Percentiles rank a stretch among this genome's conserved stretches.
phyloP scores from a whole-genome alignment of 1,140 invertebrate species.

The Ceratina japonica region DNA sequence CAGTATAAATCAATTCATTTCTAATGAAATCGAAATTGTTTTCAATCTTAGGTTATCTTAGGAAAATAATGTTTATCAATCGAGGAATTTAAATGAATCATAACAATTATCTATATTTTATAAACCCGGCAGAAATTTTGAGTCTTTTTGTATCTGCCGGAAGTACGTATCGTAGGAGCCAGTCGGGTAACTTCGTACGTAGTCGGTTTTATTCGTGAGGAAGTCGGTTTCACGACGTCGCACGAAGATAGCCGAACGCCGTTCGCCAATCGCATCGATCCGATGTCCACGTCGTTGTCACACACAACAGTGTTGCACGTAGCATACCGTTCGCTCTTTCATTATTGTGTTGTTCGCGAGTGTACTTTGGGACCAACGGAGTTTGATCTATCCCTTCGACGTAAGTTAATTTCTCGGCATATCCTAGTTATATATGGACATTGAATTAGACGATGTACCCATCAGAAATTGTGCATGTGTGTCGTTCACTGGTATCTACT shows the following conservation, averaged over 20 bases:
- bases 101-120: background rate
- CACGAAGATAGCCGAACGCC: conserved; percentile 56
- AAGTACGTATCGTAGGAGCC: conserved; percentile 6
- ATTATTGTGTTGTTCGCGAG: conserved; percentile 61
- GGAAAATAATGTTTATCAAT: background rate
- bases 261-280: conserved; percentile 74
- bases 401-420: conserved; percentile 65
- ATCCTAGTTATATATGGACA: conserved; percentile 21
- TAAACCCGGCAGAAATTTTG: conserved; percentile 5
- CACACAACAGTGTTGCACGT: conserved; percentile 70
- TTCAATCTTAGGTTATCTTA: background rate
- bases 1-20: too few species aligned
- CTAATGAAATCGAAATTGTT: too few species aligned
- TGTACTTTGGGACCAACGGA: conserved; percentile 68
- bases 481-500: conserved; percentile 54
- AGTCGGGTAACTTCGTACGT: background rate
- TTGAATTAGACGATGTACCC: conserved; percentile 16
- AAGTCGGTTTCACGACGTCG: conserved; percentile 51
- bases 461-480: conserved; percentile 65
- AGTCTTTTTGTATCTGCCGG: conserved; percentile 40
- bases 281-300: conserved; percentile 72
- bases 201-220: conserved; percentile 30
- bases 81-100: background rate
- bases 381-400: conserved; percentile 58
- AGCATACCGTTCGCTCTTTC: conserved; percentile 63